Conservation (phyloP, 2,888 invertebrate species). For the Pimpla rufipes region DNA sequence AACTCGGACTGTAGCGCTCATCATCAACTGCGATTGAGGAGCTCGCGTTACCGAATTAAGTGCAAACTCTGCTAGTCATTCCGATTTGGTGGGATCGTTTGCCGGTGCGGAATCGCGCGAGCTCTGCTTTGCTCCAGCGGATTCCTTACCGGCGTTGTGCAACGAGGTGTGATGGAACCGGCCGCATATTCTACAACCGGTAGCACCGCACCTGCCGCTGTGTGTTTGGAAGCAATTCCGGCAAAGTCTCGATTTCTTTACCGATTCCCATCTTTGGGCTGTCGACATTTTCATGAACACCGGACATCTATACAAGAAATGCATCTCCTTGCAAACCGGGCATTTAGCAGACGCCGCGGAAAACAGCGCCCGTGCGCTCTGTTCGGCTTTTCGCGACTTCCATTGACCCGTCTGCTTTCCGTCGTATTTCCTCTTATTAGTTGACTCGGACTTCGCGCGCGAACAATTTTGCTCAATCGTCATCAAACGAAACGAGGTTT, state of each 20-base stretch:
- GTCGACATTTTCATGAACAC: slow-evolving; percentile 50
- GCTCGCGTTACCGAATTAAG: slow-evolving; percentile 39
- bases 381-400: slow-evolving; percentile 44
- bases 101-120: slow-evolving; percentile 13
- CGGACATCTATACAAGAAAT: no score
- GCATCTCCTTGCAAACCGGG: slow-evolving; percentile 43
- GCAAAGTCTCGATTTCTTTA: slow-evolving; percentile 54
- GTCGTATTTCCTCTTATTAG: slow-evolving; percentile 36
- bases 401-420: slow-evolving; percentile 31
- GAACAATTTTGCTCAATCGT: slow-evolving; percentile 61
- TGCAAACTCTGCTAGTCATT: slow-evolving; percentile 24
- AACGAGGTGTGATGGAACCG: slow-evolving; percentile 52
- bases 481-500: slow-evolving; percentile 56
- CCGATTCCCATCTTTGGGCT: slow-evolving; percentile 41
- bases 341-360: slow-evolving; percentile 46
- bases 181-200: slow-evolving; percentile 48
- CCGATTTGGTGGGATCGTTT: slow-evolving; percentile 27
- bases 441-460: slow-evolving; percentile 30
- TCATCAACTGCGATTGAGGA: slow-evolving; percentile 61
- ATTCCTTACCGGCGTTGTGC: no score
- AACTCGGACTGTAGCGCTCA: slow-evolving; percentile 56
- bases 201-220: slow-evolving; percentile 36
- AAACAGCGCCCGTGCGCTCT: slow-evolving; percentile 48
- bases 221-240: no score
- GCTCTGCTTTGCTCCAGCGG: no score